Evolutionary conservation across 2,113 vertebrate species (phyloP), one percentile per base, ranked within the genome.

Genomic region (Peromyscus californicus): DNA sequence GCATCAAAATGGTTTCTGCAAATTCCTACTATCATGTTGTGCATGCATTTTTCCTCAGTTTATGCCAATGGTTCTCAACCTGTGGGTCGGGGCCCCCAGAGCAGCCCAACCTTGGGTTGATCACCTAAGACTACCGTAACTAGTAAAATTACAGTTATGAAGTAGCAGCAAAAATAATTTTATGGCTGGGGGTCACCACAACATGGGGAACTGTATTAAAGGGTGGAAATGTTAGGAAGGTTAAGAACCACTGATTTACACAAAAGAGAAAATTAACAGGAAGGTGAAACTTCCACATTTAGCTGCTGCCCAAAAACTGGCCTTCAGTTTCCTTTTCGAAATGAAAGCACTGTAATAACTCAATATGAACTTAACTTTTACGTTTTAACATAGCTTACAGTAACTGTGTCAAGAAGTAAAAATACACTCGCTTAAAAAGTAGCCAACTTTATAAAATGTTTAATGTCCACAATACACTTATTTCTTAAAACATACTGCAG

Each of bases 361-460:
- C 57, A 93, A 86, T 80, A 87, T 67, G 29, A 51, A 83, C 42
- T 88, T 2, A 69, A 65, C 84, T n/a, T 65, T 9, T 36, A 63
- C 42, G 10, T 54, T 91, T 93, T 33, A 87, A 89, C 85, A 61
- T 39, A 3, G 72, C 16, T 84, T 84, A 63, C 7, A 48, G 7
- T 57, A 96, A 96, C 57, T 75, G 48, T 91, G 63, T 61, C 42
- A 94, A 95, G 95, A 96, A 80, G 45, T 69, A 97, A 95, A 97
- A 89, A 84, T 59, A 57, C 21, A 94, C 39, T 83, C 7, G 63
- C 48, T 54, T 93, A 61, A 97, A 95, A 92, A 95, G 78, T 51
- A 54, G 1, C 13, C 93, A 88, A 93, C 45, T 93, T 96, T 92
- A 92, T 89, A 33, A 65, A 45, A 96, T 72, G 9, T 94, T 90